These are phyloP conservation scores for Synanceia verrucosa DNA, from an alignment of 2,797 vertebrate genomes.

Conservation along the genomic window DNA sequence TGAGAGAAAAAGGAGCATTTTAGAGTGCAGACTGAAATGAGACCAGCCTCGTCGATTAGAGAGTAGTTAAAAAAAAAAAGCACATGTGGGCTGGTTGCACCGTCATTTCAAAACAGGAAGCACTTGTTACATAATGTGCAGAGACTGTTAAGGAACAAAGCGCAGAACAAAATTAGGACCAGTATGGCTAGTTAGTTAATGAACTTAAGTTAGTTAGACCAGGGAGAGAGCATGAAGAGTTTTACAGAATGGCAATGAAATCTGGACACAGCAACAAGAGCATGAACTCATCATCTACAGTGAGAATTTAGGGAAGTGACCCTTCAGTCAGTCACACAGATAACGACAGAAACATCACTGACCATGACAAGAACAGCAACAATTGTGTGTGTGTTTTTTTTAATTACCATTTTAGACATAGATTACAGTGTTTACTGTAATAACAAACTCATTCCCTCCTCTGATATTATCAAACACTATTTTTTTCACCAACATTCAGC, in stretches of 20 bases:
- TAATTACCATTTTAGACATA: too few species aligned
- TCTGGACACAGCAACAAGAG: too few species aligned
- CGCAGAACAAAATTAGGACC: conserved; percentile 2
- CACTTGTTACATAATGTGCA: conserved; percentile 65
- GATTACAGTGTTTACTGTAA: neutral
- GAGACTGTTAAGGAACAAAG: conserved; percentile 37
- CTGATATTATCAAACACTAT: conserved; percentile 2
- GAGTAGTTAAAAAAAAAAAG: neutral
- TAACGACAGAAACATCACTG: neutral
- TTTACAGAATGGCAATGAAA: too few species aligned
- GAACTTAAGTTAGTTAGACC: neutral
- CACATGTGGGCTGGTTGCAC: conserved; percentile 4
- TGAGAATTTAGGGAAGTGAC: conserved; percentile 33
- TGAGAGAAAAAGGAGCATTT: neutral
- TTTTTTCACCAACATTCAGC: neutral
- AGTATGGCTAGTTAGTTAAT: neutral
- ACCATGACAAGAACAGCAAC: neutral
- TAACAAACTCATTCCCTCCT: too few species aligned
- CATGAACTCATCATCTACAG: too few species aligned
- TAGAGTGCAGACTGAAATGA: neutral
- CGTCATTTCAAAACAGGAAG: conserved; percentile 76
- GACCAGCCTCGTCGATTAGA: neutral
- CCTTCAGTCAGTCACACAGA: neutral
- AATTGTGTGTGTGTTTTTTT: too few species aligned
- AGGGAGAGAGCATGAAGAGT: neutral